phyloP scores from a whole-genome alignment of 2,113 vertebrate genomes.

The Donacobius atricapilla region DNA sequence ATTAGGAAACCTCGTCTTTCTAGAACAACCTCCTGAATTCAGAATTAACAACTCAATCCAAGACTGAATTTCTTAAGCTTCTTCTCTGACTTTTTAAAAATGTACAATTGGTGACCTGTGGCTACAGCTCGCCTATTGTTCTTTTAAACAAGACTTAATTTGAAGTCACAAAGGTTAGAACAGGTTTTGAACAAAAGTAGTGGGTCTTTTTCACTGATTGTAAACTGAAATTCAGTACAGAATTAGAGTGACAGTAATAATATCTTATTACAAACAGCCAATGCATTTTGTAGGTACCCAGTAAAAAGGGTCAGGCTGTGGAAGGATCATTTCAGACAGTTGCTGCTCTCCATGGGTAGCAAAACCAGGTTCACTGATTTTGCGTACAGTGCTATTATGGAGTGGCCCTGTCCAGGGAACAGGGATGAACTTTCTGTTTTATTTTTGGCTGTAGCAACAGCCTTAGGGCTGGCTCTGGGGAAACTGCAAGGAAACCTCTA shows the following conservation, averaged over 20 bases:
- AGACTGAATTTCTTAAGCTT: neutral
- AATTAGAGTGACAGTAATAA: neutral
- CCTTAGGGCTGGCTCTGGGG: neutral
- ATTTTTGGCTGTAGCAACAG: neutral
- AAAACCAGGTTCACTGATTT: neutral
- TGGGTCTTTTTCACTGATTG: neutral
- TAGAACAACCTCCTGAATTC: neutral
- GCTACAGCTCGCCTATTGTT: neutral
- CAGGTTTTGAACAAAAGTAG: neutral
- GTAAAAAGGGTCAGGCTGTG: neutral
- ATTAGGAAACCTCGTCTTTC: conserved; percentile 31
- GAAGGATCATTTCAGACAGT: neutral
- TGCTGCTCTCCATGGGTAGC: neutral
- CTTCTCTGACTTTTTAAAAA: neutral
- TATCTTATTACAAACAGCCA: neutral
- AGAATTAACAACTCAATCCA: neutral
- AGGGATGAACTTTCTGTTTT: neutral
- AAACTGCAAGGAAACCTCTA: neutral
- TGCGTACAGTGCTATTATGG: neutral
- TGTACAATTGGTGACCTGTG: neutral
- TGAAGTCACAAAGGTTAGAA: neutral
- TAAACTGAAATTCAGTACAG: neutral
- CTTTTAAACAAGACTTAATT: neutral
- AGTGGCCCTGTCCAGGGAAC: neutral
- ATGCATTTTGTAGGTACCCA: neutral